phyloP scores from a whole-genome alignment of 2,113 vertebrate species.

The Pseudolaguvia tuberculata region DNA sequence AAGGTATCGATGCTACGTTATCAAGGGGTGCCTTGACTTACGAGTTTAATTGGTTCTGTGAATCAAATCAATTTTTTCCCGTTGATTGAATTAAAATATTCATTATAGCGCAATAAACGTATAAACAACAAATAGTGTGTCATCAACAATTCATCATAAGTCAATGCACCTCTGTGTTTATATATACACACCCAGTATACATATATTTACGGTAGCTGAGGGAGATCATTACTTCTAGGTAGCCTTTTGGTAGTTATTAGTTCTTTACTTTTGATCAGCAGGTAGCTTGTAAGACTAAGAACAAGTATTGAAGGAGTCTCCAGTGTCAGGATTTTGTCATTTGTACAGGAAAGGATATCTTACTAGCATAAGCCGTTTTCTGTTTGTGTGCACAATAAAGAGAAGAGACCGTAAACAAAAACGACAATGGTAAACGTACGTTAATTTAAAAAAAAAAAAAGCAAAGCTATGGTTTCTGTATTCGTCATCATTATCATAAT shows the following conservation, averaged over 20 bases:
- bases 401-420: neutral
- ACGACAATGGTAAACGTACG: neutral
- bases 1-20: neutral
- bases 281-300: neutral
- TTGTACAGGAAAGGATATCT: neutral
- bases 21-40: too few relatives aligned
- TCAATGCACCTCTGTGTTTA: too few relatives aligned
- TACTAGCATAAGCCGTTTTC: neutral
- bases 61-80: too few relatives aligned
- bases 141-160: too few relatives aligned
- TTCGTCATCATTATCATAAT: neutral
- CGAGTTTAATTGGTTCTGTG: too few relatives aligned
- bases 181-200: too few relatives aligned
- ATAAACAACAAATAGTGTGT: too few relatives aligned
- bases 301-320: neutral
- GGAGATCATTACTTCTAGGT: neutral
- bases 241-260: neutral
- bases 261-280: too few relatives aligned
- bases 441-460: neutral
- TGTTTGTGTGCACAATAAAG: neutral
- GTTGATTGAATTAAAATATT: too few relatives aligned
- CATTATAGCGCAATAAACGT: too few relatives aligned
- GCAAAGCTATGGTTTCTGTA: neutral
- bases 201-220: too few relatives aligned
- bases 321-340: neutral